phyloP scores from a whole-genome alignment of 2,797 vertebrate species.

The Anguilla megastoma region DNA sequence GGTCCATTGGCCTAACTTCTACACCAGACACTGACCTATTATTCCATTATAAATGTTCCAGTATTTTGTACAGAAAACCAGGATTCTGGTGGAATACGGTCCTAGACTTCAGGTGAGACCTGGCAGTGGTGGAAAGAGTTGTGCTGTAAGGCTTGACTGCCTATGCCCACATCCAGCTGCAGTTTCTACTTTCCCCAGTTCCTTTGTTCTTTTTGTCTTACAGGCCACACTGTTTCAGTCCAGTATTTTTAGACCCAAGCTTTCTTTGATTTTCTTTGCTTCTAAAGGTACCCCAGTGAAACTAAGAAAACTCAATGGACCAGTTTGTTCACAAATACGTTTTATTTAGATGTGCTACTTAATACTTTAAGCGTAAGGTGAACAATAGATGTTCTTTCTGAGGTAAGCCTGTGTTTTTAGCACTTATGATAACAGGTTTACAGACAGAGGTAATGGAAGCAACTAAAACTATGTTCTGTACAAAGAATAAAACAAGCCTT shows the following conservation, averaged over 20 bases:
- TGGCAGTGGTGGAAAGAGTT: constrained; percentile 83
- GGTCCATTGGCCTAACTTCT: not conserved
- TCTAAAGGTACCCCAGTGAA: not conserved
- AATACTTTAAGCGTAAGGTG: not conserved
- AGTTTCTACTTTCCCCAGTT: not conserved
- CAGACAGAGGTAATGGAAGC: not conserved
- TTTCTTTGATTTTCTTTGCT: not conserved
- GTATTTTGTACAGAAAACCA: constrained; percentile 70
- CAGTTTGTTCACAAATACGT: too few species aligned
- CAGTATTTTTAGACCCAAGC: not conserved
- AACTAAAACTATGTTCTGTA: not conserved
- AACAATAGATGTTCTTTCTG: not conserved
- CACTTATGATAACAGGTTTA: not conserved
- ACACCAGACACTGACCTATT: not conserved
- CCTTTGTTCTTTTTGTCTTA: not conserved
- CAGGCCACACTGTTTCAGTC: not conserved
- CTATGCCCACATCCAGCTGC: constrained; percentile 82
- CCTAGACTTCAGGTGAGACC: constrained; percentile 90
- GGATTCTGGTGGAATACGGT: constrained; percentile 91
- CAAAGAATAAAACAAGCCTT: not conserved
- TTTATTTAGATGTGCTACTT: not conserved
- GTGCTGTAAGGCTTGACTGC: constrained; percentile 87
- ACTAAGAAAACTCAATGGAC: not conserved
- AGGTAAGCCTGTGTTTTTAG: not conserved
- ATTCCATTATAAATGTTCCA: not conserved